Evolutionary conservation across 2,113 vertebrate genomes (phyloP).

Genomic region (Thunnus thynnus): DNA sequence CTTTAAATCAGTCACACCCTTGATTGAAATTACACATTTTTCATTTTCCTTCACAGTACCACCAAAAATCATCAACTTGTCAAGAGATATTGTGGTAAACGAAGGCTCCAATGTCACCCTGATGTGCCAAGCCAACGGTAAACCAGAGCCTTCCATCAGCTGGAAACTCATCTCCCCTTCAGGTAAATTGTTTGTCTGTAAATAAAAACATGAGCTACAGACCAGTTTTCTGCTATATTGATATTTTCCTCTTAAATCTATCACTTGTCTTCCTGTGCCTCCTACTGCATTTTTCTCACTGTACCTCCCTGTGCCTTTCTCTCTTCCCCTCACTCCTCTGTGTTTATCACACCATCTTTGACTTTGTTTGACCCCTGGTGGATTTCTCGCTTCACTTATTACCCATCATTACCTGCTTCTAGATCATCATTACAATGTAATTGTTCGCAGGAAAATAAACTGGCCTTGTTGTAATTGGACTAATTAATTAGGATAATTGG

Average conservation of each 20-base stretch:
- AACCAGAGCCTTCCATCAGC: conserved; percentile 85
- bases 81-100: conserved; percentile 83
- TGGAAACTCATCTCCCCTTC: conserved; percentile 83
- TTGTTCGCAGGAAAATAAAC: conserved; percentile 64
- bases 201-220: neutral
- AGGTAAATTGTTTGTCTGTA: conserved; percentile 70
- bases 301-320: neutral
- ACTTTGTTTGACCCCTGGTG: conserved; percentile 63
- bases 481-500: conserved; percentile 77
- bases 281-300: neutral
- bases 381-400: conserved; percentile 58
- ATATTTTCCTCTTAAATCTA: neutral
- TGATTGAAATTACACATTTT: neutral
- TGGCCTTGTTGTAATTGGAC: conserved; percentile 62
- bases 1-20: neutral
- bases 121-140: conserved; percentile 85
- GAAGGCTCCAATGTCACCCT: conserved; percentile 87
- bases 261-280: neutral
- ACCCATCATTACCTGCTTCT: conserved; percentile 68
- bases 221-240: neutral
- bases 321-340: conserved; percentile 1
- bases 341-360: conserved; percentile 54
- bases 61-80: conserved; percentile 86
- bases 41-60: conserved; percentile 79
- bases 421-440: conserved; percentile 65